phyloP scores from a whole-genome alignment of 2,797 vertebrate species.

The Tapirus indicus region DNA sequence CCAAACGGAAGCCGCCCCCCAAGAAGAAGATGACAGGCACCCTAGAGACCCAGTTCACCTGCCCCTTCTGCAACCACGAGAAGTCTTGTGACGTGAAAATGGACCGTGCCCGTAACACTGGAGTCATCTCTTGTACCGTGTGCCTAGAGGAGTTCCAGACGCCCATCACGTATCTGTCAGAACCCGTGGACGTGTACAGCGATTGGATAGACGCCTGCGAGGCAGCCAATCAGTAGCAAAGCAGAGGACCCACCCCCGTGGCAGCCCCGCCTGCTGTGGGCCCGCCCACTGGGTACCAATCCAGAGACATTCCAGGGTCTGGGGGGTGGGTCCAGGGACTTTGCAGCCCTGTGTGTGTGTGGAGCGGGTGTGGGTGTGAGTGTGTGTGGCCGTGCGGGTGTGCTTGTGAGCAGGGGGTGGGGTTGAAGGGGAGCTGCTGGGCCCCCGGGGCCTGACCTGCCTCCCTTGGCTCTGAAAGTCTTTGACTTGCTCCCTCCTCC shows the following conservation, averaged over 20 bases:
- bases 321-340: slow-evolving; percentile 71
- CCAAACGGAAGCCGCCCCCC: slow-evolving; percentile 95
- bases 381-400: no score
- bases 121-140: slow-evolving; percentile 97
- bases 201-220: slow-evolving; percentile 99
- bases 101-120: slow-evolving; percentile 96
- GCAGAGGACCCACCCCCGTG: slow-evolving; percentile 47
- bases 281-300: neutral
- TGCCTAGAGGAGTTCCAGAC: slow-evolving; percentile 98
- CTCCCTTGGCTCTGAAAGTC: neutral
- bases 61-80: slow-evolving; percentile 98
- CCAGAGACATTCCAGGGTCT: slow-evolving; percentile 76
- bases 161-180: slow-evolving; percentile 96
- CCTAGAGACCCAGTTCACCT: slow-evolving; percentile 96
- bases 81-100: slow-evolving; percentile 98
- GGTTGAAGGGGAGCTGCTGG: neutral
- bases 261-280: neutral
- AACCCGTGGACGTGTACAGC: slow-evolving; percentile 97
- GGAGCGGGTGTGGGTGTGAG: neutral
- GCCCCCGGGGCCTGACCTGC: neutral
- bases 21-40: slow-evolving; percentile 97
- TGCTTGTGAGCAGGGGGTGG: neutral
- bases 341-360: neutral
- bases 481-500: neutral
- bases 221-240: slow-evolving; percentile 95